Percentiles rank a stretch among this genome's conserved stretches.
These are phyloP conservation scores for Itoplectis maculator DNA, from an alignment of 2,888 invertebrate species.

Conservation along the genomic window DNA sequence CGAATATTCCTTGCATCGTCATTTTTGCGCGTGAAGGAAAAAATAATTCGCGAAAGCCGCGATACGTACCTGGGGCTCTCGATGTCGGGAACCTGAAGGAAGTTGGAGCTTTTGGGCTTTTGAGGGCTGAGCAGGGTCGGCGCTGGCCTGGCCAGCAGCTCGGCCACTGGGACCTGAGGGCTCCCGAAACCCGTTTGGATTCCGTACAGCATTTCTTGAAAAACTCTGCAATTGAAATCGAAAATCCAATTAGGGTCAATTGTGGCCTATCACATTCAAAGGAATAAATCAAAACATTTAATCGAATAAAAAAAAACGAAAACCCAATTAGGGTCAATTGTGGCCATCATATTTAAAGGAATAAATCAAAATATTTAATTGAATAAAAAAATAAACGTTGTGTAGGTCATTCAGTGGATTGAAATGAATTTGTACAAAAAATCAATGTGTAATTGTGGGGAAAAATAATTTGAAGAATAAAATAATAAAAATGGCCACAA, in stretches of 20 bases:
- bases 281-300: too few relatives aligned
- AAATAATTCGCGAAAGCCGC: constrained; percentile 18
- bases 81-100: constrained; percentile 95
- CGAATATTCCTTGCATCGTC: constrained; percentile 7
- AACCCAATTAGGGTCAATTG: too few relatives aligned
- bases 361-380: too few relatives aligned
- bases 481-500: too few relatives aligned
- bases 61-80: constrained; percentile 89
- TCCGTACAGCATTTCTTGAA: constrained; percentile 97
- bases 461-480: too few relatives aligned
- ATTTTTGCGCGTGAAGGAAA: neutral
- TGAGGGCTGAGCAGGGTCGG: constrained; percentile 95
- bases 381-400: too few relatives aligned
- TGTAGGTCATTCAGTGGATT: too few relatives aligned
- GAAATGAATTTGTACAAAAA: too few relatives aligned
- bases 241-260: constrained; percentile 14
- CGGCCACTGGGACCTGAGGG: constrained; percentile 96
- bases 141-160: constrained; percentile 93
- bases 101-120: constrained; percentile 95
- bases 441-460: too few relatives aligned
- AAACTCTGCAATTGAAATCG: constrained; percentile 87
- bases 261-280: too few relatives aligned
- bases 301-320: too few relatives aligned
- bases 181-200: constrained; percentile 97
- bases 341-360: too few relatives aligned